These are phyloP conservation scores for Tichodroma muraria DNA, from an alignment of 2,113 vertebrate species.

Conservation along the genomic window DNA sequence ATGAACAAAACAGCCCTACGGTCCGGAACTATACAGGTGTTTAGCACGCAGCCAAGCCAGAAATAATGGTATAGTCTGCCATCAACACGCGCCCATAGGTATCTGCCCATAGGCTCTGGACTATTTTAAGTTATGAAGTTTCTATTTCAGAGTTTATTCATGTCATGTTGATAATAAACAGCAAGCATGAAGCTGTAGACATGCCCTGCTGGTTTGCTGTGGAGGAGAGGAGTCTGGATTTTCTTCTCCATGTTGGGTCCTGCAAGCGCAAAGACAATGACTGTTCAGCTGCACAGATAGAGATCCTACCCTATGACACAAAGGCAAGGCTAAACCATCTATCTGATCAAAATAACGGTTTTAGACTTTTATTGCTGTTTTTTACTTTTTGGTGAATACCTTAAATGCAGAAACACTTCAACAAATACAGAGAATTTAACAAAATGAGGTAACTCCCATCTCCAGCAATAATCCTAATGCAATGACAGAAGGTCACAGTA, in stretches of 20 bases:
- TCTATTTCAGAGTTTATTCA: background rate
- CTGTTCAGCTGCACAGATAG: background rate
- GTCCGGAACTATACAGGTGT: background rate
- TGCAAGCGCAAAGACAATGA: background rate
- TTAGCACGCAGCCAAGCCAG: background rate
- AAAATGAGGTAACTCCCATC: background rate
- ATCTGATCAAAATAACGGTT: background rate
- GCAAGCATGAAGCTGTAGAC: background rate
- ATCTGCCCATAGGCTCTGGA: background rate
- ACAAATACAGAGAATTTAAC: background rate
- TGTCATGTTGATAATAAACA: background rate
- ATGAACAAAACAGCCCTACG: background rate
- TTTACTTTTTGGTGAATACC: background rate
- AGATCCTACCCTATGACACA: background rate
- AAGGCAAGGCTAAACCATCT: background rate
- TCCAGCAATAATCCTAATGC: background rate
- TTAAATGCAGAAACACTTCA: background rate
- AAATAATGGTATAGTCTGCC: background rate
- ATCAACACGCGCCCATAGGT: background rate
- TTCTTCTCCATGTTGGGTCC: background rate
- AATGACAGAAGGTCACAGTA: background rate
- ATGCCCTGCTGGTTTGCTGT: background rate
- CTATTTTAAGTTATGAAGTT: background rate
- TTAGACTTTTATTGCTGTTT: background rate
- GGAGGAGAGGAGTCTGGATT: background rate